Base-by-base conservation (phyloP, 2,888 invertebrate genomes). In the Dryobotodes eremita region DNA sequence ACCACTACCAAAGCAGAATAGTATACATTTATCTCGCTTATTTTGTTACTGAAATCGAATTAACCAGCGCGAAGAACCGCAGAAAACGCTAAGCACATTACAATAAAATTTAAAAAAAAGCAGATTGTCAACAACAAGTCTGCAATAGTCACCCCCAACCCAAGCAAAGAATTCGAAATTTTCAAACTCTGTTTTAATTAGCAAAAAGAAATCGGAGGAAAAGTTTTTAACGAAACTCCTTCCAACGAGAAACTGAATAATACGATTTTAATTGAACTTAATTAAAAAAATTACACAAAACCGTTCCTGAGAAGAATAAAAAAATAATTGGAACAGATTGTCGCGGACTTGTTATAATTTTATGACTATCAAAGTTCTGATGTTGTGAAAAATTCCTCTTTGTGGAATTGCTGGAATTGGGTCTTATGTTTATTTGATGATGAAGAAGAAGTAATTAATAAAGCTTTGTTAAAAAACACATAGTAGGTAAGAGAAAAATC, bases 241-340 rank as follows among this genome's bases (percentile, higher is more conserved):
- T 86, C 82, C 83, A 76, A 84, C 83, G 85, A 77, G 78, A 62
- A 75, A 80, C 86, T 86, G 89, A 91, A 89, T 90, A 92, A 92
- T 92, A 90, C 89, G 90, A 91, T 90, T 94, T 94, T 94, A 93
- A 94, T 94, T 93, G 92, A 94, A 92, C 88, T 92, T 91, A 91
- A 92, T 92, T 92, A 90, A 88, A 76, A 87, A 83, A 78, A 85
- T 79, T 80, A 73, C 70, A 77, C 77, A 82, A 81, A 89, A 90
- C 87, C 79, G 81, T 85, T 82, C 75, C 77, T 76, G 72, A 79
- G 83, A 78, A 79, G 83, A 87, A 89, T 89, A 86, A 83, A 88
- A 90, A 89, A 90, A 90, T 91, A 92, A 91, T 90, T 89, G 88
- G 85, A 80, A 81, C 81, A 87, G 88, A 90, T 91, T 90, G 86